phyloP scores from a whole-genome alignment of 1,140 invertebrate genomes.

The Achatina immaculata region DNA sequence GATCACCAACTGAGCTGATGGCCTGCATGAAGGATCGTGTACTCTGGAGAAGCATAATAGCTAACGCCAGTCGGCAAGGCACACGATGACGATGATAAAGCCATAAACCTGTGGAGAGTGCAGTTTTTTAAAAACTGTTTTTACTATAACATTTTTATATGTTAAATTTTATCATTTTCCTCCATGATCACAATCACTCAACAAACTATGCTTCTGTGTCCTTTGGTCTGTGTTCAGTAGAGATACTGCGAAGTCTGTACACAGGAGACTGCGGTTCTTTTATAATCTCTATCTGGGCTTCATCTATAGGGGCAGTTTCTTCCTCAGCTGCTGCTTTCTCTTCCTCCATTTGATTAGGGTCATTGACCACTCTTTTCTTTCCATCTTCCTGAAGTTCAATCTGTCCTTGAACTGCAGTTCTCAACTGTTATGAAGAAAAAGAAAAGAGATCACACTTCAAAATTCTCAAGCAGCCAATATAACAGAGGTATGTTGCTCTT shows the following conservation, averaged over 20 bases:
- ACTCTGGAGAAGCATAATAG: too few relatives aligned
- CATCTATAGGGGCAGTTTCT: conserved; percentile 26
- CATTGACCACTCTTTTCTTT: neutral
- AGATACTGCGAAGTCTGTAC: conserved; percentile 20
- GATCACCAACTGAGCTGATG: too few relatives aligned
- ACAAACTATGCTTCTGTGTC: neutral
- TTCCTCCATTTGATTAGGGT: neutral
- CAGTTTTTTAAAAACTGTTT: too few relatives aligned
- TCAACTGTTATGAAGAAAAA: neutral
- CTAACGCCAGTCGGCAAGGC: too few relatives aligned
- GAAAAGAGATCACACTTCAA: neutral
- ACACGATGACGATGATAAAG: too few relatives aligned
- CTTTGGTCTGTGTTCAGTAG: neutral
- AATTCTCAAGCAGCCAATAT: neutral
- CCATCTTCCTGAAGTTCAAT: conserved; percentile 36
- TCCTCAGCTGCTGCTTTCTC: conserved; percentile 4
- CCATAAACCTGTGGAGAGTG: too few relatives aligned
- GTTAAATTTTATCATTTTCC: too few relatives aligned
- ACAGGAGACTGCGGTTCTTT: neutral
- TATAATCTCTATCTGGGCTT: conserved; percentile 15
- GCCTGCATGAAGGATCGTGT: neutral
- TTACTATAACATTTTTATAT: too few relatives aligned
- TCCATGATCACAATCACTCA: neutral
- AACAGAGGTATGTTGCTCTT: neutral
- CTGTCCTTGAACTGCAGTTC: conserved; percentile 32